Base-by-base conservation (phyloP, 2,888 invertebrate genomes). In the Catocala fraxini region DNA sequence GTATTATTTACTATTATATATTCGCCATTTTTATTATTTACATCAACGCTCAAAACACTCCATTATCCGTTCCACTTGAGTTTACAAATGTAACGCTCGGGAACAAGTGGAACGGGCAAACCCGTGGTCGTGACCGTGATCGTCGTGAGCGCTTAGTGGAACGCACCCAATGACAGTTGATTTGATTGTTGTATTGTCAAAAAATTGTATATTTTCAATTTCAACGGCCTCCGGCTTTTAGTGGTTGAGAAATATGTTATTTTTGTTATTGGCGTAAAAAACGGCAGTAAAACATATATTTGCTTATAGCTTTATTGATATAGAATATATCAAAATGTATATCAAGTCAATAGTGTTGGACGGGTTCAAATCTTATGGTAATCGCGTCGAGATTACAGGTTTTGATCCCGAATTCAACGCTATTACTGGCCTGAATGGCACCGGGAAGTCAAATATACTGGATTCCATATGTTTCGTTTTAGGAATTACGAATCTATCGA, bases 301-400 rank as follows among this genome's bases (percentile, higher is more conserved):
- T 39, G 46, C 7, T 6, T n/a, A n/a, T 42, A 48, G 61, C 13
- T 62, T 57, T 39, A 10, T 43, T 51, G 43, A 57, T 41, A 7
- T 35, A 15, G 11, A 34, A 42, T 33, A n/a, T 15, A 34, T 15
- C 13, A 89, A 82, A 56, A 99, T 99, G 99, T 96, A 97, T 87
- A 97, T 99, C 52, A 99, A 99, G 89, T 97, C 97, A 0, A 97
- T 99, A 77, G 95, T 98, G 42, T 93, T 99, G 53, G 99, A 99
- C 84, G 99, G 99, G 51, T 99, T 99, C 87, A 99, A 99, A 91
- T 99, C 99, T 0, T 99, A 99, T 83, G 99, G 99, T 0, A 97
- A 97, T 75, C 95, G 98, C 73, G 98, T 98, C 0, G 98, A 98
- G 92, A 96, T 99, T 55, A 96, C 96, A 70, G 98, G 97, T 1